phyloP scores from a whole-genome alignment of 2,888 invertebrate species.

The Sesamia inferens region DNA sequence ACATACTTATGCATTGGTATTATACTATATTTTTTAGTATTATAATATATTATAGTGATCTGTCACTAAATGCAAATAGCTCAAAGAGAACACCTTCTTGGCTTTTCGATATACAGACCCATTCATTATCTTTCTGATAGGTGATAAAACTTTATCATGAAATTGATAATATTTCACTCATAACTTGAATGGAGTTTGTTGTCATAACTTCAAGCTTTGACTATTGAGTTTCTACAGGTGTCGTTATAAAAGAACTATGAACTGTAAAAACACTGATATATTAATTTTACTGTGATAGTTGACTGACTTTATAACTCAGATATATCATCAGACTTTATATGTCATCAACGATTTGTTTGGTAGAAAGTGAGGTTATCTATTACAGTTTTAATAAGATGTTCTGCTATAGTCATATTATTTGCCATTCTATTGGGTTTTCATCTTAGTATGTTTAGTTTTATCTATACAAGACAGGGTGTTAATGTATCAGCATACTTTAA shows the following conservation, averaged over 20 bases:
- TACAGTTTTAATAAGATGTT: background rate
- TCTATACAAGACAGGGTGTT: background rate
- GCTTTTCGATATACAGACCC: conserved; percentile 18
- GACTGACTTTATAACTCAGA: background rate
- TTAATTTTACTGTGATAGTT: background rate
- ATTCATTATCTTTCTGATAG: conserved; percentile 40
- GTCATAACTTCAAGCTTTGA: conserved; percentile 16
- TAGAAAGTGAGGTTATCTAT: conserved; percentile 34
- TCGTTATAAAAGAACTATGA: background rate
- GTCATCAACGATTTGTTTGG: background rate
- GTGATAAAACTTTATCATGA: conserved; percentile 53
- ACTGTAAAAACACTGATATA: background rate
- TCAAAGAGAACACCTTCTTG: conserved; percentile 14
- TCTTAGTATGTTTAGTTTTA: background rate
- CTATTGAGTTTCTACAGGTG: background rate
- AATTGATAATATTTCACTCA: conserved; percentile 58
- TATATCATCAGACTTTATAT: too few relatives aligned
- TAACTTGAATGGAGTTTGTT: conserved; percentile 35
- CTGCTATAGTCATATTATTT: background rate
- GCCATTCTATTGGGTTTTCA: background rate
- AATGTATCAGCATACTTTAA: too few relatives aligned
- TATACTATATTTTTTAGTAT: conserved; percentile 6
- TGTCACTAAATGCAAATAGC: too few relatives aligned
- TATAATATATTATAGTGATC: too few relatives aligned
- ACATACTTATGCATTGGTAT: conserved; percentile 17